Evolutionary conservation across 2,113 vertebrate species (phyloP).

Genomic region (Chaetops frenatus): DNA sequence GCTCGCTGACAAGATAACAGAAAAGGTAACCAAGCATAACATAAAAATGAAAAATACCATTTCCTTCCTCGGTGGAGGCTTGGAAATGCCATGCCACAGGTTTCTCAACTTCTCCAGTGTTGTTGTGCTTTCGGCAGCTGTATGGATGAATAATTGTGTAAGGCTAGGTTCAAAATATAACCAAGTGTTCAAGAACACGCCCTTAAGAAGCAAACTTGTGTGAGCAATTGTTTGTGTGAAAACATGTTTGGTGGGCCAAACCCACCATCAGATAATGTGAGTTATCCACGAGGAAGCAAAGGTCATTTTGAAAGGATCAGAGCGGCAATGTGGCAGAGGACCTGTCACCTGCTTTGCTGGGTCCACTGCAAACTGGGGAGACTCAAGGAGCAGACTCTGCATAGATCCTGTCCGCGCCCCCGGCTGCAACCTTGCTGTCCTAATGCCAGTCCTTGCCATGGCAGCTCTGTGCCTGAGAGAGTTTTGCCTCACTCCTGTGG

Average conservation of each 20-base stretch:
- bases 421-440: not conserved
- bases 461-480: not conserved
- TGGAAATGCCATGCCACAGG: not conserved
- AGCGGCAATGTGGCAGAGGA: not conserved
- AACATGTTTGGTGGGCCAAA: not conserved
- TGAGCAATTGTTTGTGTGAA: not conserved
- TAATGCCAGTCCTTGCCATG: not conserved
- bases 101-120: not conserved
- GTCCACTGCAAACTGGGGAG: not conserved
- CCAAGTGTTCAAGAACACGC: not conserved
- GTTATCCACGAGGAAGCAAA: not conserved
- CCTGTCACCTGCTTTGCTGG: not conserved
- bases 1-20: constrained; percentile 16
- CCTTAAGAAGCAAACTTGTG: not conserved
- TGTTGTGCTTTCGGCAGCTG: not conserved
- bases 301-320: not conserved
- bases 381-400: not conserved
- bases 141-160: not conserved
- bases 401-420: not conserved
- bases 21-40: not conserved
- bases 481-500: not conserved
- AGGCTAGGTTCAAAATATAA: not conserved
- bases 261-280: rapidly evolving
- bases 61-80: not conserved
- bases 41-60: not conserved